These are phyloP conservation scores for Xenopus borealis DNA, from an alignment of 2,113 vertebrate species.

Conservation along the genomic window DNA sequence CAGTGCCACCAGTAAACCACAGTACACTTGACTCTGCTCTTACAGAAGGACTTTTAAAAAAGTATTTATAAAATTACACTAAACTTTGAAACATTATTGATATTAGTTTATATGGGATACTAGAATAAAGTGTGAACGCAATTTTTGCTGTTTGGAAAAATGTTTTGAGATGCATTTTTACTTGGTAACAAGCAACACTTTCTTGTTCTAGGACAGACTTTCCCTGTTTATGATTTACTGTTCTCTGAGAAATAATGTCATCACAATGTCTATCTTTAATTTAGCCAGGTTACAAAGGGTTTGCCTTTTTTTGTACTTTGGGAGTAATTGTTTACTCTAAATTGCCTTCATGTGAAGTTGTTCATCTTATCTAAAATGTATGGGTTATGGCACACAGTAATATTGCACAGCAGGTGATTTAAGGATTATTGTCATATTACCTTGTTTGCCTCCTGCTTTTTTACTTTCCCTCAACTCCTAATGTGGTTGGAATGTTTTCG, in stretches of 20 bases:
- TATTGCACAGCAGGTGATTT: slow-evolving; percentile 74
- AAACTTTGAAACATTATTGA: no score
- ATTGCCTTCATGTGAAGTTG: slow-evolving; percentile 54
- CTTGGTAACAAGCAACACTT: no score
- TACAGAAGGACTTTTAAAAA: no score
- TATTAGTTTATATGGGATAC: no score
- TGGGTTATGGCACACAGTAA: slow-evolving; percentile 63
- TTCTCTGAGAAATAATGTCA: fast-evolving
- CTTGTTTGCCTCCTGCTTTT: slow-evolving; percentile 66
- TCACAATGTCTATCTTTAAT: background rate
- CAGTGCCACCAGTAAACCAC: no score
- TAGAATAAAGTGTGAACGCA: no score
- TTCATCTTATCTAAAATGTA: slow-evolving; percentile 56
- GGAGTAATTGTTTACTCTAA: slow-evolving; percentile 52
- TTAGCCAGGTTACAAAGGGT: slow-evolving; percentile 11
- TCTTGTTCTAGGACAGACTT: no score
- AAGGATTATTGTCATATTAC: slow-evolving; percentile 70
- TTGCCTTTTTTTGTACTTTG: background rate
- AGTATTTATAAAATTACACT: no score
- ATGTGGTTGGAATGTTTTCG: slow-evolving; percentile 57
- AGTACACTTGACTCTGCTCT: no score
- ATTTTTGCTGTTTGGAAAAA: no score
- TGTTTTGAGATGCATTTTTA: no score
- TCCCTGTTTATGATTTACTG: background rate
- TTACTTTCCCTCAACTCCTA: slow-evolving; percentile 56